phyloP scores from a whole-genome alignment of 2,797 vertebrate species.

The Dermochelys coriacea region DNA sequence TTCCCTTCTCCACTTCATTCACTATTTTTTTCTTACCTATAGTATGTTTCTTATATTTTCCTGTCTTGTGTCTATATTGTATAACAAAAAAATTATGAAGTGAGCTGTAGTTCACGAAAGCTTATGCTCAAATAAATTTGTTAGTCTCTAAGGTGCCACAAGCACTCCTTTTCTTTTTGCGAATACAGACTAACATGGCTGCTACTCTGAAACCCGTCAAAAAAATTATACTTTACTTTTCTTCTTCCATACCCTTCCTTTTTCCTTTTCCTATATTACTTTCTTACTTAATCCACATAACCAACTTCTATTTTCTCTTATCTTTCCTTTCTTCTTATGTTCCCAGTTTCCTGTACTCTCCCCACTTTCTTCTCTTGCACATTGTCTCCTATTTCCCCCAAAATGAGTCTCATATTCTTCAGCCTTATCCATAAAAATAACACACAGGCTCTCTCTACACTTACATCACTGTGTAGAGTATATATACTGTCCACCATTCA shows the following conservation, averaged over 20 bases:
- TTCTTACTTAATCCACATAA: too few species aligned
- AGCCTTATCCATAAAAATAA: not conserved
- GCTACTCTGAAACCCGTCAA: too few species aligned
- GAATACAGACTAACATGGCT: too few species aligned
- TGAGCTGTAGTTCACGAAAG: too few species aligned
- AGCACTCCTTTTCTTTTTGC: too few species aligned
- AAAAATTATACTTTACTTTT: too few species aligned
- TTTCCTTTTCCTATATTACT: not conserved
- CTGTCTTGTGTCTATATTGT: not conserved
- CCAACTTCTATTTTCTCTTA: not conserved
- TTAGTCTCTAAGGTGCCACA: too few species aligned
- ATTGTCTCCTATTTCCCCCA: not conserved
- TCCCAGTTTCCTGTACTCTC: not conserved
- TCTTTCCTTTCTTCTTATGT: not conserved
- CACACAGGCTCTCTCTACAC: not conserved
- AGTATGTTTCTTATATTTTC: not conserved
- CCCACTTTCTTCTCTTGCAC: not conserved
- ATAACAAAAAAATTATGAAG: too few species aligned
- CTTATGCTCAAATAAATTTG: too few species aligned
- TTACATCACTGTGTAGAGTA: too few species aligned
- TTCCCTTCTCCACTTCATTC: not conserved
- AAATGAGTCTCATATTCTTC: not conserved
- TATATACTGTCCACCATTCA: too few species aligned
- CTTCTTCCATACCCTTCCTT: rapidly evolving
- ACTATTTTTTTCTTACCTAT: not conserved